Evolutionary conservation across 2,797 vertebrate species (phyloP), one percentile per base, ranked within the genome.

Genomic region (Agapornis canus): DNA sequence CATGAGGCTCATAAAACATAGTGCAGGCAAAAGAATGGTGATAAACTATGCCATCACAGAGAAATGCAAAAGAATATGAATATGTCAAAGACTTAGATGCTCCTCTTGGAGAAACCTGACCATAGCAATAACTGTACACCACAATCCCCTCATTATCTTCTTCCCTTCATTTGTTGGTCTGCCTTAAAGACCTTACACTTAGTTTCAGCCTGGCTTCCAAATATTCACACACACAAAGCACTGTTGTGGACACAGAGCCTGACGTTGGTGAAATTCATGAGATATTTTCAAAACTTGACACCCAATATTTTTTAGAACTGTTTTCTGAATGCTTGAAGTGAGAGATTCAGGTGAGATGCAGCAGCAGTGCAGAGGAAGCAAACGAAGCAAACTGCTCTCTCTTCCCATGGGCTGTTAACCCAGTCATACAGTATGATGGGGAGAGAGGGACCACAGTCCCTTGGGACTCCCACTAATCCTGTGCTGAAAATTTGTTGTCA

Each of bases 31-130:
- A 88, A 89, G 71, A 81, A 83, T 78, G 18, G 37, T 78, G 40
- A 92, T 85, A 82, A 81, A 77, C 52, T 39, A 31, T 48, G 7
- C 57, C 45, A 48, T 59, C 57, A 83, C 17, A 54, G 56, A 37
- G 70, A 81, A 92, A 95, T 64, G 35, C 70, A 76, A 63, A 89
- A 93, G 21, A 72, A 81, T 72, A 85, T 92, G 69, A 76, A 94
- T 85, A n/a, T 83, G 39, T 51, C 68, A 72, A 86, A 82, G 80
- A 80, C 15, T 14, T 81, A 59, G 70, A 49, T 66, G 25, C 8
- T 32, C 9, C 29, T 79, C 6, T 21, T 93, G 39, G 21, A 81
- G 35, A 72, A 29, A 35, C 51, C 82, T 94, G 54, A 57, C 51
- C 27, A 25, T 5, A 69, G 40, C 45, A 83, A 31, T 59, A 82